phyloP scores from a whole-genome alignment of 2,113 vertebrate genomes.

The Leptobrachium leishanense region DNA sequence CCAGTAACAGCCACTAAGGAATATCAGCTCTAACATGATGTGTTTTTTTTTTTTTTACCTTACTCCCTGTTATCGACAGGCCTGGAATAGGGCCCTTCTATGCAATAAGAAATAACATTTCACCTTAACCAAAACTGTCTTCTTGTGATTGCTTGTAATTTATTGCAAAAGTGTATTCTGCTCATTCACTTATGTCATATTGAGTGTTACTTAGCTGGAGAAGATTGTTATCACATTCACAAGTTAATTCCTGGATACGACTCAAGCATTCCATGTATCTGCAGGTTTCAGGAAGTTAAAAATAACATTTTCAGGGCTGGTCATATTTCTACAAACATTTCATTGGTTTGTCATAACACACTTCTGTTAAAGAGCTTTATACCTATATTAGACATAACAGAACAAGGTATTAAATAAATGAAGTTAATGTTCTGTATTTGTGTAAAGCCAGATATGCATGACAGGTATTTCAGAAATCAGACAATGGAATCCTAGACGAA shows the following conservation, averaged over 20 bases:
- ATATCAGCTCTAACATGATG: no score
- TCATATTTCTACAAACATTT: no score
- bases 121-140: no score
- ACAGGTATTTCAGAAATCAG: background rate
- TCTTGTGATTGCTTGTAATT: background rate
- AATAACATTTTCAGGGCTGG: background rate
- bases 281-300: background rate
- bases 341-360: no score
- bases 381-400: background rate
- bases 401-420: background rate
- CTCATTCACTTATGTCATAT: background rate
- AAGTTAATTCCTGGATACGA: slow-evolving; percentile 13
- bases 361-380: background rate
- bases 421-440: background rate
- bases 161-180: slow-evolving; percentile 9
- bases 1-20: no score
- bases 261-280: background rate
- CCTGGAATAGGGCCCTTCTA: no score
- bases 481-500: background rate
- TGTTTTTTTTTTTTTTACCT: no score
- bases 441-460: background rate
- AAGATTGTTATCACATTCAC: slow-evolving; percentile 32
- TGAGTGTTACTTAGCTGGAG: slow-evolving; percentile 1
- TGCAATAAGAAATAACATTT: no score
- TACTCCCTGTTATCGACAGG: no score